Conservation (phyloP, 2,888 invertebrate species). For the Pimpla rufipes region DNA sequence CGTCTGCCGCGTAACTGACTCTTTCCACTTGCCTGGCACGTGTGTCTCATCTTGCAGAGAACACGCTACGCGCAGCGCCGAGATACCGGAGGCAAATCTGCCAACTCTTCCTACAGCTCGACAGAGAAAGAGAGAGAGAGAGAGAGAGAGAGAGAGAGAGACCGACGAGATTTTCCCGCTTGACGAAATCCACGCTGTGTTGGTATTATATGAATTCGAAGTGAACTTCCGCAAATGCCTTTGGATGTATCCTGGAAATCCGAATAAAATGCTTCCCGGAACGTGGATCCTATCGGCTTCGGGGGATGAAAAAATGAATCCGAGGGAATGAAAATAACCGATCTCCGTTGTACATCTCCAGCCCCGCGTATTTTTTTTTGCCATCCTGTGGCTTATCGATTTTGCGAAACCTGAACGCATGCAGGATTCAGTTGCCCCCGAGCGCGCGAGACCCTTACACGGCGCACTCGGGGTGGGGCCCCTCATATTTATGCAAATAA, state of each 20-base stretch:
- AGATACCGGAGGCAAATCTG: not conserved
- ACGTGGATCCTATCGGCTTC: not conserved
- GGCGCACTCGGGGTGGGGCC: slow-evolving; percentile 25
- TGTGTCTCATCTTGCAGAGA: slow-evolving; percentile 6
- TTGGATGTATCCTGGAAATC: not conserved
- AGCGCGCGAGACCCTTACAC: slow-evolving; percentile 43
- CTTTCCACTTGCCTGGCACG: slow-evolving; percentile 35
- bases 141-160: too few relatives aligned
- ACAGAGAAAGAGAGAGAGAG: too few relatives aligned
- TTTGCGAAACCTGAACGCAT: slow-evolving; percentile 54
- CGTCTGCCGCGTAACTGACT: slow-evolving; percentile 44
- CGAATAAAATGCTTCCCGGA: not conserved
- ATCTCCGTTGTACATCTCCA: slow-evolving; percentile 6
- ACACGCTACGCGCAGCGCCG: not conserved
- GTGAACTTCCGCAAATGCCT: slow-evolving; percentile 8
- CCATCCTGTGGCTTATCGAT: slow-evolving; percentile 60
- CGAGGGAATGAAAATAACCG: not conserved
- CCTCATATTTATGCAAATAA: slow-evolving; percentile 69
- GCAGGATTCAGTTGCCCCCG: slow-evolving; percentile 36
- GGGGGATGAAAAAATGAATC: not conserved
- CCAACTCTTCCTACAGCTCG: not conserved
- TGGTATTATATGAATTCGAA: not conserved
- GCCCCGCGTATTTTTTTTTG: not conserved
- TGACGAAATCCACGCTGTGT: slow-evolving; percentile 2
- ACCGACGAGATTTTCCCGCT: slow-evolving; percentile 32